Evolutionary conservation across 2,888 invertebrate species (phyloP).

Genomic region (Xestobium rufovillosum): DNA sequence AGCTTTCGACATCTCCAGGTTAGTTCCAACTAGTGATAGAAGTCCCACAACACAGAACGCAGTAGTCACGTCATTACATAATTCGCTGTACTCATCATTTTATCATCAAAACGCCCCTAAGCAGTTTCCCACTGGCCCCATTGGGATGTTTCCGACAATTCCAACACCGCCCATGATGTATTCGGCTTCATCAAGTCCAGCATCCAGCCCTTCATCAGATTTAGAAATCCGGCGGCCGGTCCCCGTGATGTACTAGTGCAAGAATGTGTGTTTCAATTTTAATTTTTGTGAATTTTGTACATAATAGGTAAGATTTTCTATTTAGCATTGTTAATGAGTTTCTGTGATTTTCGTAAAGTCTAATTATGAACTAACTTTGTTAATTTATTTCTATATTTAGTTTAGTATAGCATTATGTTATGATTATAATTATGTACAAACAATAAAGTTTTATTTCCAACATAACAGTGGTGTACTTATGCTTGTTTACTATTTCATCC

Average conservation of each 20-base stretch:
- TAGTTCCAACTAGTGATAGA: conserved; percentile 38
- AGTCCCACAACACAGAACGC: conserved; percentile 47
- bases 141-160: conserved; percentile 44
- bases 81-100: conserved; percentile 62
- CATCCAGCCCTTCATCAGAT: conserved; percentile 40
- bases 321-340: no score
- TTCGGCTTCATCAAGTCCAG: conserved; percentile 39
- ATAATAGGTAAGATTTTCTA: no score
- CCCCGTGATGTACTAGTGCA: conserved; percentile 58
- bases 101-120: conserved; percentile 50
- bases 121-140: conserved; percentile 48
- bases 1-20: conserved; percentile 48
- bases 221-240: conserved; percentile 59
- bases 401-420: no score
- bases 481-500: no score
- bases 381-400: no score
- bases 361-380: no score
- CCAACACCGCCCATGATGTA: conserved; percentile 43
- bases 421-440: no score
- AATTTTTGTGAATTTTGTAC: no score
- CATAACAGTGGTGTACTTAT: no score
- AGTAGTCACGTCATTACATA: conserved; percentile 61
- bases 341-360: no score
- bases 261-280: no score
- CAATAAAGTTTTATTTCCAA: no score